These are phyloP conservation scores for Telmatochromis sp. DNA, from an alignment of 2,113 vertebrate genomes.

Conservation along the genomic window DNA sequence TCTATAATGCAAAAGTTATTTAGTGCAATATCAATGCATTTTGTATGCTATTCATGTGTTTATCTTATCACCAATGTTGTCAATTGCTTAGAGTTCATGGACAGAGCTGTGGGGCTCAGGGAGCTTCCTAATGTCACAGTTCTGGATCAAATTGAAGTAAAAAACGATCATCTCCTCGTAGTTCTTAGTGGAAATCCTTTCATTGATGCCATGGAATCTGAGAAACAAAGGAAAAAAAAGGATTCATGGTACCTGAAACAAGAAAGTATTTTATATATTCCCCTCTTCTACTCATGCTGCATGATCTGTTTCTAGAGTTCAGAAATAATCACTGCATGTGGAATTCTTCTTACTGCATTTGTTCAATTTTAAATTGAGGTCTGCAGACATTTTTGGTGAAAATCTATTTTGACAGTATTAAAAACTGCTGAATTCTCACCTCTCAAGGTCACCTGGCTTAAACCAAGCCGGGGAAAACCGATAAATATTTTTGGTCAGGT, in stretches of 20 bases:
- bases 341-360: background rate
- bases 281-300: background rate
- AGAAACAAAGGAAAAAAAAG: background rate
- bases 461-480: slow-evolving; percentile 78
- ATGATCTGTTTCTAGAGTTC: background rate
- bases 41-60: too few species aligned
- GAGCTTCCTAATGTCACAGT: slow-evolving; percentile 73
- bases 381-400: background rate
- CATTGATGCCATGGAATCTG: slow-evolving; percentile 87
- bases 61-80: background rate
- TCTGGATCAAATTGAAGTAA: slow-evolving; percentile 85
- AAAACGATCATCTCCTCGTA: slow-evolving; percentile 81
- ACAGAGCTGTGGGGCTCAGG: slow-evolving; percentile 64
- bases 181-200: slow-evolving; percentile 82
- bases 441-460: slow-evolving; percentile 62
- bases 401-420: background rate
- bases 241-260: background rate
- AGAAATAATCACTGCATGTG: background rate
- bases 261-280: background rate
- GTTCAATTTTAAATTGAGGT: background rate
- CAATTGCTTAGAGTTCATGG: slow-evolving; percentile 75
- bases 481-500: slow-evolving; percentile 79
- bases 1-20: background rate
- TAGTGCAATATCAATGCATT: rapidly evolving
- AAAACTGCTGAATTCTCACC: slow-evolving; percentile 61